Evolutionary conservation across 2,797 vertebrate species (phyloP).

Genomic region (Crax fasciolata): DNA sequence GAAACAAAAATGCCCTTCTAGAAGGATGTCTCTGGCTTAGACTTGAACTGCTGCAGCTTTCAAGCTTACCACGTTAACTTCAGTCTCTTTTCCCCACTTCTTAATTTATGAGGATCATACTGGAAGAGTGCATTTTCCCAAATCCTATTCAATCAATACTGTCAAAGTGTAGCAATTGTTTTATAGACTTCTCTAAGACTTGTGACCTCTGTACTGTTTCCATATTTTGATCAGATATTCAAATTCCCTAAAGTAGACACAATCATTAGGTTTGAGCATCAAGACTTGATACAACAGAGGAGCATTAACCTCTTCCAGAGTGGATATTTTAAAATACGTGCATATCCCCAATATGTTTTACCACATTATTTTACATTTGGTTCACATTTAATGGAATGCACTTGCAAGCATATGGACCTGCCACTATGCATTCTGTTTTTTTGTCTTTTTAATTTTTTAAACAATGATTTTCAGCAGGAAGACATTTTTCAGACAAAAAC

Average conservation of each 20-base stretch:
- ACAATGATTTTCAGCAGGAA: not conserved
- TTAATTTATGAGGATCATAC: slow-evolving; percentile 1
- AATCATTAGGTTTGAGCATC: not conserved
- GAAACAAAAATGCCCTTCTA: slow-evolving; percentile 69
- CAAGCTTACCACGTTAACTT: not conserved
- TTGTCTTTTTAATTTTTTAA: not conserved
- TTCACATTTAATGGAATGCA: not conserved
- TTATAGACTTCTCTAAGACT: not conserved
- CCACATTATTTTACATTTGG: not conserved
- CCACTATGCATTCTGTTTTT: not conserved
- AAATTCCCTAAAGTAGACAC: not conserved
- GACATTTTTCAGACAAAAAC: not conserved
- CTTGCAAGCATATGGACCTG: not conserved
- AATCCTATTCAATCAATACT: not conserved
- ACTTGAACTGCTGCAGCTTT: slow-evolving; percentile 9
- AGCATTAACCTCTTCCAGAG: not conserved
- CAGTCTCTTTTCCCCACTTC: not conserved
- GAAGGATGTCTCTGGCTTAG: slow-evolving; percentile 15
- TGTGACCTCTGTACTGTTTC: not conserved
- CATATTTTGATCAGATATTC: not conserved
- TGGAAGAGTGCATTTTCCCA: slow-evolving; percentile 2
- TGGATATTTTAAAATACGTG: not conserved
- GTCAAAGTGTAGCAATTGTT: not conserved
- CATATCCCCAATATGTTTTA: not conserved
- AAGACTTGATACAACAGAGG: not conserved